phyloP scores from a whole-genome alignment of 2,113 vertebrate genomes.

The Malurus cyaneus region DNA sequence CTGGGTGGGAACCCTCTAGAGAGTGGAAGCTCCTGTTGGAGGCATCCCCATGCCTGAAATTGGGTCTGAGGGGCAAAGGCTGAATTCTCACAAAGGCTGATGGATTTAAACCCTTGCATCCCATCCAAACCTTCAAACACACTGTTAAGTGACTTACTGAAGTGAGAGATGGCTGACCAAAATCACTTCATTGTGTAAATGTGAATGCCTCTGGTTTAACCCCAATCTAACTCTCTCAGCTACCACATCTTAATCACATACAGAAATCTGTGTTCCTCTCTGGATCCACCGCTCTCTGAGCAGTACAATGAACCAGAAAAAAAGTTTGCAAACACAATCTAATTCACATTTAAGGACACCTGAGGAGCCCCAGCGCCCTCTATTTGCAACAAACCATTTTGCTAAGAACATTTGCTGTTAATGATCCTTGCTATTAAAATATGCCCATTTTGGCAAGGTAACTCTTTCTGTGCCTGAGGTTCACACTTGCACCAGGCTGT shows the following conservation, averaged over 20 bases:
- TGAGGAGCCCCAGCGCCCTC: slow-evolving; percentile 53
- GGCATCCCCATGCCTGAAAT: neutral
- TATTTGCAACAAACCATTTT: slow-evolving; percentile 60
- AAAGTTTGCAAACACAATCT: slow-evolving; percentile 46
- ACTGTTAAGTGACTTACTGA: neutral
- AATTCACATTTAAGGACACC: slow-evolving; percentile 54
- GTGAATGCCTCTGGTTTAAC: neutral
- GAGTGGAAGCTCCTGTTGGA: neutral
- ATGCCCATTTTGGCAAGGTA: slow-evolving; percentile 36
- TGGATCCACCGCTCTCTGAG: neutral
- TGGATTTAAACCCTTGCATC: neutral
- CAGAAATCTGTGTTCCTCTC: neutral
- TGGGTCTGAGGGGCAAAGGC: neutral
- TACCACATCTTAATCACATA: neutral
- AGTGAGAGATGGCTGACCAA: neutral
- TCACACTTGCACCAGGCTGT: neutral
- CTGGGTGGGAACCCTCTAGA: neutral
- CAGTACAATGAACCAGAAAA: slow-evolving; percentile 43
- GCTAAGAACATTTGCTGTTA: slow-evolving; percentile 59
- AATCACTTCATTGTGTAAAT: neutral
- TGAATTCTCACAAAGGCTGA: neutral
- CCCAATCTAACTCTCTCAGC: neutral
- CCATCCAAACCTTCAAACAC: neutral
- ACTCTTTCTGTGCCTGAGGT: neutral
- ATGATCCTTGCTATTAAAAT: slow-evolving; percentile 60